Conservation (phyloP, 2,888 invertebrate genomes). For the Dinocampus coccinellae region DNA sequence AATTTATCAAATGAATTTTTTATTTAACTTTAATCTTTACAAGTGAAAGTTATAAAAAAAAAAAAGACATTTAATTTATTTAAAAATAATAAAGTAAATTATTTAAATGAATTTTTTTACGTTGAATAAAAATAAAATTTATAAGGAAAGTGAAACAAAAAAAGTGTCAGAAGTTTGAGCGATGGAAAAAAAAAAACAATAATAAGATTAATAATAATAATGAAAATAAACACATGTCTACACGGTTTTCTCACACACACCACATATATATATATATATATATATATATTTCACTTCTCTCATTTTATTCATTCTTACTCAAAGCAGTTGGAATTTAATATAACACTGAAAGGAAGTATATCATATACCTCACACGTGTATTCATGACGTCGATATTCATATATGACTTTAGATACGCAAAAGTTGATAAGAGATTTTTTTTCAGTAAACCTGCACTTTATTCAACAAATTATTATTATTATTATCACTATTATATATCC, state of each 20-base stretch:
- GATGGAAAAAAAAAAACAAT: not conserved
- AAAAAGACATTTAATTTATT: no score
- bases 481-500: not conserved
- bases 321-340: constrained; percentile 20
- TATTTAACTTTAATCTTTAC: no score
- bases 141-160: not conserved
- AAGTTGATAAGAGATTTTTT: constrained; percentile 6
- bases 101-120: no score
- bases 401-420: not conserved
- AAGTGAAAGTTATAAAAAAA: no score
- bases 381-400: constrained; percentile 10
- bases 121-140: not conserved
- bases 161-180: not conserved
- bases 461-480: not conserved
- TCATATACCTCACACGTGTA: constrained; percentile 7
- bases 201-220: not conserved
- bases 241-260: not conserved
- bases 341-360: constrained; percentile 10
- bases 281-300: not conserved
- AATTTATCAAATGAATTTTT: no score
- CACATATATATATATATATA: not conserved
- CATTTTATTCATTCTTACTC: not conserved
- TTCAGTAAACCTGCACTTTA: not conserved
- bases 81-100: no score
- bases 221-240: no score